Evolutionary conservation across 2,888 invertebrate genomes (phyloP).

Genomic region (Thelaira solivaga): DNA sequence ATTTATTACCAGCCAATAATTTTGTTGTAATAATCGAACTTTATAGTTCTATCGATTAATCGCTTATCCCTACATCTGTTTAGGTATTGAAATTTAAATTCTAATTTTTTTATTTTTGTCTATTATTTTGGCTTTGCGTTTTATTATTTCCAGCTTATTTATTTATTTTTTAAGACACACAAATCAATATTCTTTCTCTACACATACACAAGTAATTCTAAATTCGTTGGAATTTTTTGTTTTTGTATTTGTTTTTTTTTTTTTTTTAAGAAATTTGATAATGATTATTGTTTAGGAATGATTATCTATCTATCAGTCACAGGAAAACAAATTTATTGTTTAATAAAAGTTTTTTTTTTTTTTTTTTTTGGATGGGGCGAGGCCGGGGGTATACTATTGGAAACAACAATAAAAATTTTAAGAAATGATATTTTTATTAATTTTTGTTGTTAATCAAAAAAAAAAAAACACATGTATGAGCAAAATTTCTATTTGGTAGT

Average conservation of each 20-base stretch:
- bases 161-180: neutral
- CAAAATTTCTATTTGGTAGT: slow-evolving; percentile 43
- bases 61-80: slow-evolving; percentile 14
- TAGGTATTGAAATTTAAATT: slow-evolving; percentile 15
- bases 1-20: too few relatives aligned
- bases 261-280: slow-evolving; percentile 41
- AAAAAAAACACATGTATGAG: slow-evolving; percentile 45
- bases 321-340: slow-evolving; percentile 23
- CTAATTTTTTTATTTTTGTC: neutral
- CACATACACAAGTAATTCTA: neutral
- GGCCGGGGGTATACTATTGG: slow-evolving; percentile 15
- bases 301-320: slow-evolving; percentile 49
- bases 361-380: neutral
- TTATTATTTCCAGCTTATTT: slow-evolving; percentile 20
- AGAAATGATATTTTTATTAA: slow-evolving; percentile 34
- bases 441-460: slow-evolving; percentile 22
- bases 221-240: slow-evolving; percentile 8
- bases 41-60: too few relatives aligned
- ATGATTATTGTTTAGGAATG: slow-evolving; percentile 42
- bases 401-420: slow-evolving; percentile 40
- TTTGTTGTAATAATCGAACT: too few relatives aligned
- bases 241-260: too few relatives aligned
- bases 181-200: slow-evolving; percentile 54
- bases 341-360: slow-evolving; percentile 1
- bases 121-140: neutral